Evolutionary conservation across 37 sponge, comb jelly and placozoan genomes (phyloP), one percentile per base, ranked within the genome.

Genomic region (Aphrocallistes beatrix): DNA sequence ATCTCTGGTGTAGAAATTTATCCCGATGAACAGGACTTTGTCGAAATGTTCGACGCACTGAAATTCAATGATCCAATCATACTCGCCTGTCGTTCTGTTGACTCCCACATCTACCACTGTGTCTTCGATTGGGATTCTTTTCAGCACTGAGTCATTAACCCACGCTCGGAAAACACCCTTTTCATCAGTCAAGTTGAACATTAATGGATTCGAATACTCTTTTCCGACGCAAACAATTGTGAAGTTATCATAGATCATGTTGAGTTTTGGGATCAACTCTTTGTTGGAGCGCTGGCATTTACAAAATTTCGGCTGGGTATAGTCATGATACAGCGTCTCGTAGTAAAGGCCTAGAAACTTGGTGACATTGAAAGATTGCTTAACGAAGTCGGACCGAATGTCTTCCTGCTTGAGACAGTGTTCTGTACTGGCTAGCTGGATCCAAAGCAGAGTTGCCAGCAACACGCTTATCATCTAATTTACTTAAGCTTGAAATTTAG

Each of bases 41-140:
- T 87, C 86, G 23, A 87, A 37, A 38, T 84, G 39, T 83, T 90
- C 87, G 0, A 87, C 81, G 38, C 90, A 90, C 84, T 90, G 90
- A 69, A 87, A 87, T 51, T 90, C 90, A 37, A 90, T 87, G 23
- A 82, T 85, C 88, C 90, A 87, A 38, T 90, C 90, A 49, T 90
- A 90, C 3, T 37, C 83, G 0, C 88, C 88, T 0, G 45, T 42
- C 25, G 40, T 86, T 0, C 47, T 9, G 36, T 82, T 82, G 30
- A 87, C 87, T 0, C 85, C 30, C 25, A 90, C 83, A 23, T 87
- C 90, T 30, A 87, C 90, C 23, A 90, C 88, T 30, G 88, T 87
- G 84, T 90, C 83, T 0, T 87, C 87, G 39, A 87, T 84, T 23
- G 36, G 30, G 17, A 90, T 39, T 21, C 32, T 10, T 0, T 84